Conservation (phyloP, 2,888 invertebrate genomes). For the Amblyteles armatorius region DNA sequence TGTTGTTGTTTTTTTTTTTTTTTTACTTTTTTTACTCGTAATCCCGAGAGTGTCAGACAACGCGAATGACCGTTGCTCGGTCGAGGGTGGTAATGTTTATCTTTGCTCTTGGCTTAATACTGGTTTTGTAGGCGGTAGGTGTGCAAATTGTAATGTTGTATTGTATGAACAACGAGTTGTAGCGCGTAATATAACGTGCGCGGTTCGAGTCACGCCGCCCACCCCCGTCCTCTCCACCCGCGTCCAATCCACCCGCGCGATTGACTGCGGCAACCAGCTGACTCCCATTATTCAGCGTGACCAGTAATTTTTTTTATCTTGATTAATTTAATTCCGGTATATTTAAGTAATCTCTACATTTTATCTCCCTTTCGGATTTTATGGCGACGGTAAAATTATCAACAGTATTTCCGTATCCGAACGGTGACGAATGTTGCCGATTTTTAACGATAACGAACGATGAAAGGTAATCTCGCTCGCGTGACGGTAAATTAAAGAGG, state of each 20-base stretch:
- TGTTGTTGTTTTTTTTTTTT: conserved; percentile 4
- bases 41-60: not conserved
- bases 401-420: too few species aligned
- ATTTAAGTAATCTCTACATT: too few species aligned
- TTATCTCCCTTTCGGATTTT: too few species aligned
- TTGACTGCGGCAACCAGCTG: conserved; percentile 35
- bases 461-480: not conserved
- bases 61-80: conserved; percentile 35
- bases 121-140: conserved; percentile 17
- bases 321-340: too few species aligned
- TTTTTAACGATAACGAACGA: not conserved
- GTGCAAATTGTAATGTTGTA: conserved; percentile 51
- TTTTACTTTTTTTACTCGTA: conserved; percentile 30
- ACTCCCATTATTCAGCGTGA: conserved; percentile 20
- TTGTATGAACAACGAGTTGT: conserved; percentile 39
- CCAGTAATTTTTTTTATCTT: too few species aligned
- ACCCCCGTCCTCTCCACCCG: too few species aligned
- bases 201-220: conserved; percentile 24
- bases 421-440: too few species aligned
- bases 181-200: conserved; percentile 47
- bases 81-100: conserved; percentile 22
- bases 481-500: not conserved
- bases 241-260: not conserved
- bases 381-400: too few species aligned
- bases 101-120: conserved; percentile 8